Conservation (phyloP, 2,888 invertebrate genomes). For the Sesia apiformis region DNA sequence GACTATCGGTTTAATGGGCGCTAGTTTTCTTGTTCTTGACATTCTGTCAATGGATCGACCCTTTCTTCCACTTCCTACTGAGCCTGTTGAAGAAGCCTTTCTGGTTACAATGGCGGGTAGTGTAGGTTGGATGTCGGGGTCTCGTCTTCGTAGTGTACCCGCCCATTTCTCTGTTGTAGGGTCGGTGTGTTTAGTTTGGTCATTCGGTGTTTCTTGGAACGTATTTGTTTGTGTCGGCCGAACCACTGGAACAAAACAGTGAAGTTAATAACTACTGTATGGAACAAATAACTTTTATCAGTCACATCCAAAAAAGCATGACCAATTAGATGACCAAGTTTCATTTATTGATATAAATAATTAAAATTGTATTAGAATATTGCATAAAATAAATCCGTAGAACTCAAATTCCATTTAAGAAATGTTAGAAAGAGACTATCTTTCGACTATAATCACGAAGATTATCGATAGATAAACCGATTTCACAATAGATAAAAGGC, state of each 20-base stretch:
- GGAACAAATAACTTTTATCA: no score
- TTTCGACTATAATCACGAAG: no score
- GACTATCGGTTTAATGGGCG: constrained; percentile 47
- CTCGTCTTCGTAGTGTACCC: constrained; percentile 77
- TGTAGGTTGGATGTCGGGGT: constrained; percentile 78
- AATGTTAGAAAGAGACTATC: no score
- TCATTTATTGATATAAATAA: no score
- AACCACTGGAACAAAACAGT: constrained; percentile 41
- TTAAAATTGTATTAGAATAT: no score
- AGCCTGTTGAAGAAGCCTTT: constrained; percentile 69
- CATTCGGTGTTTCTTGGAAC: constrained; percentile 34
- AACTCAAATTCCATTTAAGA: no score
- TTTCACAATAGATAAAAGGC: no score
- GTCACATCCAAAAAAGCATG: no score
- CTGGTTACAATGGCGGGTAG: constrained; percentile 75
- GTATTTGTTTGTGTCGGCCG: constrained; percentile 43
- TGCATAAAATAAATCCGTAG: no score
- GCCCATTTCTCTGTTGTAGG: constrained; percentile 79
- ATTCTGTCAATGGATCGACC: constrained; percentile 62
- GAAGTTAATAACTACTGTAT: no score
- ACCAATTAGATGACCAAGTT: no score
- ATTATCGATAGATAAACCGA: no score
- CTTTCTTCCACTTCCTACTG: constrained; percentile 47
- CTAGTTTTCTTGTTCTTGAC: constrained; percentile 35
- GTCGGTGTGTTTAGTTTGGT: constrained; percentile 45